Evolutionary conservation across 1,140 invertebrate genomes (phyloP).

Genomic region (Orius insidiosus): DNA sequence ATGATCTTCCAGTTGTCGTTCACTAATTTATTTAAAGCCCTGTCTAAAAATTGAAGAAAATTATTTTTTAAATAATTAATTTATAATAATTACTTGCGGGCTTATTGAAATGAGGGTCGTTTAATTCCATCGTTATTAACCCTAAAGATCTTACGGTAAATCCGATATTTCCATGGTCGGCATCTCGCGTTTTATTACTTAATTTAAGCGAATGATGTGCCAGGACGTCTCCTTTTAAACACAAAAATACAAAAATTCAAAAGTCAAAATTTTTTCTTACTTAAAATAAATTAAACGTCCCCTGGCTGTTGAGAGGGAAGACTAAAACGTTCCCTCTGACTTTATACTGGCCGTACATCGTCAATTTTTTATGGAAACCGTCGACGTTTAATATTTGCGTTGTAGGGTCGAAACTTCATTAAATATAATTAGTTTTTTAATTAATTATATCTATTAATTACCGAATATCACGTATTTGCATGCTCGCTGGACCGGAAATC

Average conservation of each 20-base stretch:
- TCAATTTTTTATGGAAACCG: neutral
- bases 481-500: neutral
- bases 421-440: neutral
- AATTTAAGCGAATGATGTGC: constrained; percentile 3
- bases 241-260: no score
- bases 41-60: neutral
- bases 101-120: constrained; percentile 1
- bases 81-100: neutral
- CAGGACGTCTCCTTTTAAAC: neutral
- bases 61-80: neutral
- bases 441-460: neutral
- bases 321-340: constrained; percentile 3
- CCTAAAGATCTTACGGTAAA: neutral
- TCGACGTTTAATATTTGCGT: neutral
- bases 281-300: constrained; percentile 3
- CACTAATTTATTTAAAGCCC: constrained; percentile 3
- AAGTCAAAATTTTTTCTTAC: no score
- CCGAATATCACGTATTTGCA: constrained; percentile 2
- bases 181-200: neutral
- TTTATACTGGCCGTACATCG: neutral
- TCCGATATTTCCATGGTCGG: neutral
- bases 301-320: constrained; percentile 1
- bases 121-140: neutral
- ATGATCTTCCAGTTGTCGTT: constrained; percentile 9
- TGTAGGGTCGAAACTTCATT: neutral